phyloP scores from a whole-genome alignment of 1,140 invertebrate genomes.

The Plutomurus gul region DNA sequence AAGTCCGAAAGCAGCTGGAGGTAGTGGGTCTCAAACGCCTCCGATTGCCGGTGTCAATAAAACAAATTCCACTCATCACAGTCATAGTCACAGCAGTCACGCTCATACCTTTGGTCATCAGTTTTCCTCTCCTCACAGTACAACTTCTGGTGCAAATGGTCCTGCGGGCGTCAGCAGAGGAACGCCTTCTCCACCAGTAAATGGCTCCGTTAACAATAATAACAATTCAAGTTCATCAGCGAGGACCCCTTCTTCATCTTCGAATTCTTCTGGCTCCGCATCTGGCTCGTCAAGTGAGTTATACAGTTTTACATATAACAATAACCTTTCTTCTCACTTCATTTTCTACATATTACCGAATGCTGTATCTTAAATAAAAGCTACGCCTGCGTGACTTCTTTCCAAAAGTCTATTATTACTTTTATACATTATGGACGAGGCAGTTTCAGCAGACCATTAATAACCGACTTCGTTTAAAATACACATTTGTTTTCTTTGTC shows the following conservation, averaged over 20 bases:
- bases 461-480: too few relatives aligned
- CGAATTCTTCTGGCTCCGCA: slow-evolving; percentile 43
- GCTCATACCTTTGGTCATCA: slow-evolving; percentile 35
- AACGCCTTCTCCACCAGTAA: slow-evolving; percentile 6
- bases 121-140: slow-evolving; percentile 48
- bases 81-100: slow-evolving; percentile 25
- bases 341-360: not conserved
- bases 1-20: slow-evolving; percentile 41
- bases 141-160: not conserved
- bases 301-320: not conserved
- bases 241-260: slow-evolving; percentile 46
- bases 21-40: slow-evolving; percentile 2
- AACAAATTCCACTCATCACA: not conserved
- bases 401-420: too few relatives aligned
- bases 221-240: slow-evolving; percentile 35
- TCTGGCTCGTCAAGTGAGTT: not conserved
- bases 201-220: slow-evolving; percentile 4
- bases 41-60: not conserved
- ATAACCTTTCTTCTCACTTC: not conserved
- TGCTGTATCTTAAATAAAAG: too few relatives aligned
- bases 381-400: too few relatives aligned
- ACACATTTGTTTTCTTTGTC: not conserved
- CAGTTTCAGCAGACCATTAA: too few relatives aligned
- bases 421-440: too few relatives aligned
- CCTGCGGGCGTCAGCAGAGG: not conserved